Evolutionary conservation across 2,888 invertebrate genomes (phyloP), one percentile per base, ranked within the genome.

Genomic region (Leptinotarsa haldemani): DNA sequence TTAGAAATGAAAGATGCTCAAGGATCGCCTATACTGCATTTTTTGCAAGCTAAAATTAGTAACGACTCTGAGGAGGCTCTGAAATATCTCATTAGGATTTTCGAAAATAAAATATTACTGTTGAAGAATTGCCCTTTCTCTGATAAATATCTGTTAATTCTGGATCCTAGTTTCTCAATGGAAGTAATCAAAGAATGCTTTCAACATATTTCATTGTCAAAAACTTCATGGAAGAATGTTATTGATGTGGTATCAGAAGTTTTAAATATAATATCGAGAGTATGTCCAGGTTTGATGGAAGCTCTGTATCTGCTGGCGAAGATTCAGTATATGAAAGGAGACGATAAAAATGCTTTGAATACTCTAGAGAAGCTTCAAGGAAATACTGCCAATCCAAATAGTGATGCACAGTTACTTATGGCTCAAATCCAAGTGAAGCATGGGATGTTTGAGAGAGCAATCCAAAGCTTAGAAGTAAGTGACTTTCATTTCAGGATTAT

Each of bases 151-250:
- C 89, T 96, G 61, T 90, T 90, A 75, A 87, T 90, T 66, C 88
- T 98, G 65, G 95, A 98, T 88, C 95, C 97, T 0, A 95, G 96
- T 87, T 94, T 98, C 83, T 88, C 97, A 71, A 85, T 97, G 16
- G 93, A 94, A 80, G 90, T 97, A 16, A 93, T 93, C 67, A 91
- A 92, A 74, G 94, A 95, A 82, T 93, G 94, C 83, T 90, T 96
- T 74, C 90, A 92, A 71, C 94, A 94, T 83, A 89, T 94, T 82
- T 94, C 96, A 5, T 70, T 76, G 7, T 76, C 80, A 13, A 76
- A 75, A 68, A 68, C 68, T 48, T 69, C 70, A 4, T 69, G 71
- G 48, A 66, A 70, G 47, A 50, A 65, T 56, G 73, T 69, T 20
- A 63, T 73, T 12, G 69, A 71, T 22, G 20, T 61, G 13, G 65